phyloP scores from a whole-genome alignment of 1,140 invertebrate species.

The Hydropsyche tenuis region DNA sequence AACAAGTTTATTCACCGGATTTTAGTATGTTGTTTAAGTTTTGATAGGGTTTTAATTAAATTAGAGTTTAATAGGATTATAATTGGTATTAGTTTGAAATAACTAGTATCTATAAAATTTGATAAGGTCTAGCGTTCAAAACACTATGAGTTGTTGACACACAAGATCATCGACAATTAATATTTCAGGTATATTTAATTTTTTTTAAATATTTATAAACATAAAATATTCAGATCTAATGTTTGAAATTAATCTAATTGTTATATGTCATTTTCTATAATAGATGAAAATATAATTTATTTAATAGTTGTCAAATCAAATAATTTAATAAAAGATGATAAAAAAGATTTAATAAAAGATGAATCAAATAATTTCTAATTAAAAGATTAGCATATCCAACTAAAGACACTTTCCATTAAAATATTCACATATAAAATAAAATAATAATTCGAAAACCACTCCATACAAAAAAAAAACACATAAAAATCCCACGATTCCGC shows the following conservation, averaged over 20 bases:
- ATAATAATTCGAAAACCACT: too few species aligned
- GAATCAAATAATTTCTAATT: too few species aligned
- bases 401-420: too few species aligned
- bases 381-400: too few species aligned
- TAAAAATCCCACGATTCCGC: too few species aligned
- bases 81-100: conserved; percentile 7
- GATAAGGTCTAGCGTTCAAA: neutral
- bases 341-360: too few species aligned
- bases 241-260: neutral
- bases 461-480: too few species aligned
- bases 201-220: too few species aligned
- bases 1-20: neutral
- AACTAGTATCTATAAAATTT: neutral
- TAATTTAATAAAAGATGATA: too few species aligned
- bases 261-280: neutral
- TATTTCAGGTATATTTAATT: neutral
- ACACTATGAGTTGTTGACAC: neutral
- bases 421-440: too few species aligned
- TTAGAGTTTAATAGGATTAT: conserved; percentile 4
- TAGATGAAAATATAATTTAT: neutral
- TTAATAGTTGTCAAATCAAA: too few species aligned
- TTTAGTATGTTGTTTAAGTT: neutral
- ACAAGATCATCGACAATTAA: neutral
- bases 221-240: too few species aligned
- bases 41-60: conserved; percentile 13